Conservation (phyloP, 2,113 vertebrate genomes). For the Macquaria australasica region DNA sequence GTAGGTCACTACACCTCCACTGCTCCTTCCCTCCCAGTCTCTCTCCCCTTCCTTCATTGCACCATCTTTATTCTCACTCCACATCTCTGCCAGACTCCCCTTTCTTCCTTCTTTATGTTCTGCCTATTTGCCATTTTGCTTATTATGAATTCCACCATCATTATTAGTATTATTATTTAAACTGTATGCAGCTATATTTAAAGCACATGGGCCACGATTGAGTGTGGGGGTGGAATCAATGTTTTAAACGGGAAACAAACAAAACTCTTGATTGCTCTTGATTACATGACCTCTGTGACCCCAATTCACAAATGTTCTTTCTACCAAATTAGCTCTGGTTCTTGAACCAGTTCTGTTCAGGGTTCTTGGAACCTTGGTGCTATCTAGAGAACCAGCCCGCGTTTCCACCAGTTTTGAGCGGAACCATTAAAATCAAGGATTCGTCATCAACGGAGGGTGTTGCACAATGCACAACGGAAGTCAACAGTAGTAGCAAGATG, state of each 20-base stretch:
- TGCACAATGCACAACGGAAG: no score
- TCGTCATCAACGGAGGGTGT: no score
- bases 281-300: background rate
- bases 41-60: constrained; percentile 27
- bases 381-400: no score
- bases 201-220: background rate
- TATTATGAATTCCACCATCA: constrained; percentile 14
- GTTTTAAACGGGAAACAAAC: background rate
- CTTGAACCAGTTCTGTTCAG: no score
- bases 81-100: constrained; percentile 23
- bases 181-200: background rate
- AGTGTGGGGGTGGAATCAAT: background rate
- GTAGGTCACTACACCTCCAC: constrained; percentile 81
- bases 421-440: no score
- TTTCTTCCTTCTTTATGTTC: constrained; percentile 5
- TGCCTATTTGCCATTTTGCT: constrained; percentile 12
- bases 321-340: no score
- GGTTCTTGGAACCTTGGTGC: no score
- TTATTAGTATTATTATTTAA: background rate
- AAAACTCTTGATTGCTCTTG: no score
- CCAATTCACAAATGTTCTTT: no score
- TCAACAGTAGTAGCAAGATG: no score
- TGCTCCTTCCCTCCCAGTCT: constrained; percentile 39
- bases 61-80: constrained; percentile 58
- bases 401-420: no score